Percentiles rank a stretch among this genome's conserved stretches.
These are phyloP conservation scores for Myiagra hebetior DNA, from an alignment of 2,113 vertebrate genomes.

Conservation along the genomic window DNA sequence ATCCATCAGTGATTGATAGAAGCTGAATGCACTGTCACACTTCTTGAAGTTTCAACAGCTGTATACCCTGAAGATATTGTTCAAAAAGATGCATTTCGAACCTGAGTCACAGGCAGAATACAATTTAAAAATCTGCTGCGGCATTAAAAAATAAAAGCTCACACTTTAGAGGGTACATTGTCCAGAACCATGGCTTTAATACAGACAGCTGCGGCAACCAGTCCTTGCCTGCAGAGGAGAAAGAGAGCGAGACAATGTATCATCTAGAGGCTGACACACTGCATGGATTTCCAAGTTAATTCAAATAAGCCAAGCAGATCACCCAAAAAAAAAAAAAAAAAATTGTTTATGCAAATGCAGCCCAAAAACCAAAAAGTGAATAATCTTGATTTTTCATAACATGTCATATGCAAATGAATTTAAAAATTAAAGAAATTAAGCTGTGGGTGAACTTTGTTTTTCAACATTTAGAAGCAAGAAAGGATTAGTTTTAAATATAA, in stretches of 20 bases:
- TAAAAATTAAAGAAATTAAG: not conserved
- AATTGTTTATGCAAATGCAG: not conserved
- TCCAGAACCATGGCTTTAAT: not conserved
- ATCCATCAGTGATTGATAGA: not conserved
- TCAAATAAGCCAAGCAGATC: not conserved
- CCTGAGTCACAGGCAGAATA: not conserved
- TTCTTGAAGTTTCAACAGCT: slow-evolving; percentile 29
- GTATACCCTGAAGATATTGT: slow-evolving; percentile 21
- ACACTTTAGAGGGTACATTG: not conserved
- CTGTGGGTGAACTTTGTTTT: not conserved
- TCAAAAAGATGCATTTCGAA: slow-evolving; percentile 2
- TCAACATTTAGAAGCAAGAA: not conserved
- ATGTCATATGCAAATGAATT: not conserved
- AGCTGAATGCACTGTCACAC: slow-evolving; percentile 6
- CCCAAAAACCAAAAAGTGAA: not conserved
- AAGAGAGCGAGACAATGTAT: not conserved
- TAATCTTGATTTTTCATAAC: not conserved
- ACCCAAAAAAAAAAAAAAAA: not conserved
- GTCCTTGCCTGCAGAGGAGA: not conserved
- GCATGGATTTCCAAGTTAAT: not conserved
- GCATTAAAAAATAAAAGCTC: not conserved
- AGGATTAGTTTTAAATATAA: not conserved
- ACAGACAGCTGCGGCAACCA: not conserved
- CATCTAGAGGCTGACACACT: not conserved
- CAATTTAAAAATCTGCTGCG: not conserved